These are phyloP conservation scores for Sorex fumeus DNA, from an alignment of 2,113 vertebrate genomes.

Conservation along the genomic window DNA sequence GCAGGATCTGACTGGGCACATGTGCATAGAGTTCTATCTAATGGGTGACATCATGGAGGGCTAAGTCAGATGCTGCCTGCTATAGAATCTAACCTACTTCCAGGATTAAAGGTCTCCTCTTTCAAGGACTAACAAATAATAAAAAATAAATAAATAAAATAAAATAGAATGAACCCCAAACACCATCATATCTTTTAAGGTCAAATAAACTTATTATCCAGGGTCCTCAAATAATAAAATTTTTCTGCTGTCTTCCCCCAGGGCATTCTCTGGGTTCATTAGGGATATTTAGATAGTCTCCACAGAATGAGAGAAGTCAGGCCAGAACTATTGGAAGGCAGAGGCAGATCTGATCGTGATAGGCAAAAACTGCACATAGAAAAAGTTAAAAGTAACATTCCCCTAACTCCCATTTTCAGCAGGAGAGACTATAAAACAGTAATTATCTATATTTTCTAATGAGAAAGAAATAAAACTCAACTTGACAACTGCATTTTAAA, in stretches of 20 bases:
- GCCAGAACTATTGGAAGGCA: constrained; percentile 12
- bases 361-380: neutral
- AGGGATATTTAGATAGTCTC: constrained; percentile 19
- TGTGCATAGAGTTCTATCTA: neutral
- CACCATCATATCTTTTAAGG: neutral
- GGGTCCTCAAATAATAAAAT: constrained; percentile 25
- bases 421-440: constrained; percentile 71
- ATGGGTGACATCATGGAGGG: neutral
- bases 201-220: constrained; percentile 34
- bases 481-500: constrained; percentile 61
- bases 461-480: constrained; percentile 77
- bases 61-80: neutral
- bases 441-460: constrained; percentile 76
- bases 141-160: no score
- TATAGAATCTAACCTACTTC: neutral
- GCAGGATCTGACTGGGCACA: neutral
- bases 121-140: neutral
- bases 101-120: neutral
- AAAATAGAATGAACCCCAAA: constrained; percentile 7
- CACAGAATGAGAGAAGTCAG: constrained; percentile 17
- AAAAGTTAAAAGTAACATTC: neutral
- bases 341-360: neutral
- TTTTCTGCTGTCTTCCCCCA: neutral
- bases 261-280: neutral
- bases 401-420: constrained; percentile 66